A percentile compares a stretch with the other conserved stretches of the same genome.
phyloP scores from a whole-genome alignment of 2,888 invertebrate genomes.

The Archips crataeganus region DNA sequence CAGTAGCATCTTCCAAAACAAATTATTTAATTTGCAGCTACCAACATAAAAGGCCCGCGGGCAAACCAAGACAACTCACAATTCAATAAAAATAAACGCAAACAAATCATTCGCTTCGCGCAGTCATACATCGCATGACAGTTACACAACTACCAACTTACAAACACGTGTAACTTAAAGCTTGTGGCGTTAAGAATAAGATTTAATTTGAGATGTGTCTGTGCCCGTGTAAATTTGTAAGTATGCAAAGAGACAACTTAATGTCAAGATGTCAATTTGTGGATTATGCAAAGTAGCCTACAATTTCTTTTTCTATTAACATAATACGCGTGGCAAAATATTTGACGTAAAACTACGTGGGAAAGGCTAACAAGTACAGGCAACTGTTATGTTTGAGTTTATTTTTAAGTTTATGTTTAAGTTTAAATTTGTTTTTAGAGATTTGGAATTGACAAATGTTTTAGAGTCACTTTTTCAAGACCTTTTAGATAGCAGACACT shows the following conservation, averaged over 20 bases:
- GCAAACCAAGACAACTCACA: slow-evolving; percentile 44
- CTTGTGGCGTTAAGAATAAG: slow-evolving; percentile 47
- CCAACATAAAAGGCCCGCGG: slow-evolving; percentile 35
- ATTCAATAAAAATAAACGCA: slow-evolving; percentile 53
- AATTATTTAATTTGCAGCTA: slow-evolving; percentile 39
- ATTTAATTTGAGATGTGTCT: slow-evolving; percentile 34
- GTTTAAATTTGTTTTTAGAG: neutral
- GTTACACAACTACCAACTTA: slow-evolving; percentile 56
- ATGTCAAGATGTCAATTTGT: slow-evolving; percentile 70
- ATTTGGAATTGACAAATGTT: neutral
- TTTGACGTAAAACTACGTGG: slow-evolving; percentile 76
- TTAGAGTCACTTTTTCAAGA: neutral
- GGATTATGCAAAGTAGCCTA: slow-evolving; percentile 79
- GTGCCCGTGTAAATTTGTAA: slow-evolving; percentile 50
- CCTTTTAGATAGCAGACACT: too few species aligned
- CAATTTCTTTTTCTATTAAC: slow-evolving; percentile 75
- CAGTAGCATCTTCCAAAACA: slow-evolving; percentile 27
- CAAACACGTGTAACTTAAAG: slow-evolving; percentile 27
- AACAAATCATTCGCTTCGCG: slow-evolving; percentile 51
- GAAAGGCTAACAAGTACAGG: slow-evolving; percentile 67
- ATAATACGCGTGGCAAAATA: slow-evolving; percentile 71
- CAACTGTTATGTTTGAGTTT: slow-evolving; percentile 7
- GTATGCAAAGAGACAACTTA: slow-evolving; percentile 68
- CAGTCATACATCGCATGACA: slow-evolving; percentile 64
- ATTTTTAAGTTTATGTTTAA: too few species aligned